Evolutionary conservation across 2,888 invertebrate genomes (phyloP), one percentile per base, ranked within the genome.

Genomic region (Noctua janthina): DNA sequence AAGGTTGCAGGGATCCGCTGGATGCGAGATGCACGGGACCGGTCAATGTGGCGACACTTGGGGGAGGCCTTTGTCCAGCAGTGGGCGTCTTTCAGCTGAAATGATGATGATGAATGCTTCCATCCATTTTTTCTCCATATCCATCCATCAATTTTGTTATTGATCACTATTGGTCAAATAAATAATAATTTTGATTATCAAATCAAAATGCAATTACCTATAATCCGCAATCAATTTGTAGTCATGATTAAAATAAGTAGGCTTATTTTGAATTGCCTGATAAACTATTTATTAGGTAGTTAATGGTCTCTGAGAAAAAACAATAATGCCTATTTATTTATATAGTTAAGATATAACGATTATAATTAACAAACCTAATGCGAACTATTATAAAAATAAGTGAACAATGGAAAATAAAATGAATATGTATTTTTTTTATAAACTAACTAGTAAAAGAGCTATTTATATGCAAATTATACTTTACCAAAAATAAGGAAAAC

Each of bases 401-500:
- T 39, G 39, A 80, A 59, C 11, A 75, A 82, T 43, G 20, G 2
- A 8, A 74, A 59, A 20, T 29, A 35, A 43, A 81, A 17, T 17
- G 7, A 39, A 23, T 6, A 35, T 35, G 17, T 35, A 35, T 35
- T 17, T 29, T 29, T 64, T 17, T n/a, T 35, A 35, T 54, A n/a
- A 56, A n/a, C 35, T 49, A 1, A 7, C 43, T 70, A 64, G 49
- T 46, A 46, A n/a, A 20, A 17, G 0, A 64, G n/a, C 0, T 8
- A 23, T 46, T 66, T 81, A 8, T 66, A 64, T 81, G 46, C 23
- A 39, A 73, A 81, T 66, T 20, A 66, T 35, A 64, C 35, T 64
- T 20, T 17, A 20, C 59, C 15, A 13, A 51, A 49, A 59, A 59
- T 67, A 59, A 49, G 13, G 4, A 59, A 15, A 59, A 51, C 11